Evolutionary conservation across 2,113 vertebrate species (phyloP).

Genomic region (Chamaetylas fuelleborni): DNA sequence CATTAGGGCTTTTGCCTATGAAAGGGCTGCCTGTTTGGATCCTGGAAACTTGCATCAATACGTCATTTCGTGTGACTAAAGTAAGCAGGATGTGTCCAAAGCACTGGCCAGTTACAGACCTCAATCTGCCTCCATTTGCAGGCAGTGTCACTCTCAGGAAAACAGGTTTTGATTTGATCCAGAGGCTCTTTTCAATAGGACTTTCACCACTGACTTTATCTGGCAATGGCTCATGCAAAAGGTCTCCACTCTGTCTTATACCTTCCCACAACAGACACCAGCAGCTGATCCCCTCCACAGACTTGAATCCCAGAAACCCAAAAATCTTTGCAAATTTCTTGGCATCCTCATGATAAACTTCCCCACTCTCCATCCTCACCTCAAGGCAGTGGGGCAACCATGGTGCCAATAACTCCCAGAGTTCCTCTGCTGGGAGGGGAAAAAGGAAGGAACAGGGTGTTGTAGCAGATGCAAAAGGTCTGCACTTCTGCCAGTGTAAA

Average conservation of each 20-base stretch:
- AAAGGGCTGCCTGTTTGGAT: constrained; percentile 60
- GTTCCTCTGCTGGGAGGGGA: not conserved
- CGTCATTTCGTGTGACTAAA: constrained; percentile 62
- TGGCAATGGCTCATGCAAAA: not conserved
- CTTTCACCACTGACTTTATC: not conserved
- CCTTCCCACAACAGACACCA: not conserved
- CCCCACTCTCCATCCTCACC: not conserved
- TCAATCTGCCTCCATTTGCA: constrained; percentile 27
- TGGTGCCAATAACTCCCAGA: not conserved
- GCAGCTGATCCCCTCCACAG: not conserved
- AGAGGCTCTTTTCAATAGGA: not conserved
- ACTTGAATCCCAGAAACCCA: not conserved
- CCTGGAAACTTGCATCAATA: constrained; percentile 59
- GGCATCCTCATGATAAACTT: not conserved
- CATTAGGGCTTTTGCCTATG: constrained; percentile 54
- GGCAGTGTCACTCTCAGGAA: not conserved
- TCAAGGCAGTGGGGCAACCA: not conserved
- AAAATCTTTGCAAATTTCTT: not conserved
- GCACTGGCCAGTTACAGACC: not conserved
- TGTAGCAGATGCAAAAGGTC: not conserved
- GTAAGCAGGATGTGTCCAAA: constrained; percentile 39
- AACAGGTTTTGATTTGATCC: constrained; percentile 20
- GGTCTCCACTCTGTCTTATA: not conserved
- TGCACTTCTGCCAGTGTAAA: not conserved
- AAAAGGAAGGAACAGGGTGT: not conserved